Percentiles rank a stretch among this genome's conserved stretches.
Conservation (phyloP, 2,888 invertebrate genomes). For the Mechanitis mazaeus region DNA sequence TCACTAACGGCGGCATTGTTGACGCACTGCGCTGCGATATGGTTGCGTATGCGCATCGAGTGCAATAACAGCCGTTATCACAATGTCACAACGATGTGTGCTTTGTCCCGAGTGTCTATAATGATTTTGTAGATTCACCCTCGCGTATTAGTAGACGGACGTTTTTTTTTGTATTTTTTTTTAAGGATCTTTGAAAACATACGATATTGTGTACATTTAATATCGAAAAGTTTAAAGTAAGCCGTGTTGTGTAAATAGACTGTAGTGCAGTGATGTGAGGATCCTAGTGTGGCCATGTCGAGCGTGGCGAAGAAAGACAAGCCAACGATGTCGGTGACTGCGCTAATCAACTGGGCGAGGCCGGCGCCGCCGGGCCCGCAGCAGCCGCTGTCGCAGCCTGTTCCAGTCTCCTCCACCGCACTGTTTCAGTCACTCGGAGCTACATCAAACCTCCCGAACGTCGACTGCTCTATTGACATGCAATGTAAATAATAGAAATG, state of each 20-base stretch:
- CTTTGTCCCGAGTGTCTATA: constrained; percentile 46
- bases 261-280: constrained; percentile 65
- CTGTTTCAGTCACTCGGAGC: constrained; percentile 52
- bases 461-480: constrained; percentile 68
- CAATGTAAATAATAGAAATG: constrained; percentile 54
- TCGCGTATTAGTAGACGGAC: too few species aligned
- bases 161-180: too few species aligned
- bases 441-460: constrained; percentile 51
- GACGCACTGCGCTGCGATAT: constrained; percentile 59
- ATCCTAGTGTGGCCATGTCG: constrained; percentile 71
- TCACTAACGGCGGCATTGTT: constrained; percentile 47
- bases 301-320: constrained; percentile 89
- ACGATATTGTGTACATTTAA: constrained; percentile 28
- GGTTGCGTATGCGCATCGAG: constrained; percentile 42
- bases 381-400: constrained; percentile 52
- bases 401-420: constrained; percentile 47
- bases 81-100: constrained; percentile 65
- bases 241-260: constrained; percentile 44
- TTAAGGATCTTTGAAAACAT: too few species aligned
- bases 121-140: constrained; percentile 4
- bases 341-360: constrained; percentile 84
- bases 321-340: constrained; percentile 90
- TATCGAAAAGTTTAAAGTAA: constrained; percentile 40
- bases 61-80: constrained; percentile 69
- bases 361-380: constrained; percentile 59